Base-by-base conservation (phyloP, 64 coral and sea anemone species). In the Montipora efflorescens region DNA sequence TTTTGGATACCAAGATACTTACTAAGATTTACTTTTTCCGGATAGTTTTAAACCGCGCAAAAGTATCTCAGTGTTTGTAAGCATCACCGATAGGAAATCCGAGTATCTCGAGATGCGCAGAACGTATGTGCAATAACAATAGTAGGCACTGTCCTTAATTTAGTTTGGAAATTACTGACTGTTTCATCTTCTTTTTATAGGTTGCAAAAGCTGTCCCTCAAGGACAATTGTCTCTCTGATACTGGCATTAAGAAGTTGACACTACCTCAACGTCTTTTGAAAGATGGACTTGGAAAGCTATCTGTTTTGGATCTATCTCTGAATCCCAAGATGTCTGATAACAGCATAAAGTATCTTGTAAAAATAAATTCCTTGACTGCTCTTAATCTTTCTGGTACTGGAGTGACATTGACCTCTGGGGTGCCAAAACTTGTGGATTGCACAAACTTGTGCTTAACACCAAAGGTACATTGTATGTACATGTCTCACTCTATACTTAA, bases 171-270 rank as follows among this genome's bases (percentile, higher is more conserved):
- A 4, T 50, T 48, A 22, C 0, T 44, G 8, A 7, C 11, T 44
- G 3, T 49, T 8, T 19, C 76, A 20, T 95, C 57, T 25, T 79
- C 59, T 91, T 92, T 79, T 0, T 19, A 67, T 47, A 98, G 96
- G 8, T 85, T 98, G 19, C 47, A 44, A 78, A 91, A 81, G 43
- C 85, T 98, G 15, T 93, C 90, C 62, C 74, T 98, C 10, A 95
- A 98, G 80, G 78, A 98, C 87, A 98, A 98, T 22, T 93, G 93
- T 23, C 76, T 98, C 4, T 79, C 90, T 74, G 96, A 95, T 72
- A 53, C 76, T 95, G 96, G 92, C 73, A 49, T 98, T n/a, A 87
- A 78, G 47, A 79, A 90, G 16, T 73, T 95, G 20, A 98, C 96
- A 10, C 48, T 98, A 72, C 96, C 96, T 51, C 83, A 59, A 22